Base-by-base conservation (phyloP, 2,888 invertebrate genomes). In the Tetragonula carbonaria region DNA sequence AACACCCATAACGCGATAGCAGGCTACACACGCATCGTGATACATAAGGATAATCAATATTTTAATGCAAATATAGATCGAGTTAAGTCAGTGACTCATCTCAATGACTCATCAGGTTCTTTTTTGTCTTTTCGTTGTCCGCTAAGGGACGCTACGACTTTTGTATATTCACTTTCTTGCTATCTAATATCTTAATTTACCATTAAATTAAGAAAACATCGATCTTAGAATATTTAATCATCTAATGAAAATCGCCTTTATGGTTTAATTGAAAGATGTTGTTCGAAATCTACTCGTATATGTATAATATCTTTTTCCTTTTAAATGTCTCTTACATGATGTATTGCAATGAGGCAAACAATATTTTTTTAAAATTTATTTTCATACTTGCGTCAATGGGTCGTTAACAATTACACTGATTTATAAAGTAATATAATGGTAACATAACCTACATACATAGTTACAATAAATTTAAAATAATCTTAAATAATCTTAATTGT, bases 51-150 rank as follows among this genome's bases (percentile, higher is more conserved):
- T 75, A 72, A 71, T 63, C 73, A 74, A 90, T 90, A 90, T 87
- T 90, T 84, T 86, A 89, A 92, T 91, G 85, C 79, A 84, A 90
- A 88, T 91, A 88, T 89, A 86, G 86, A 77, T 62, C 82, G 84
- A 80, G 65, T 72, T 89, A 23, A 4, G n/a, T 57, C 88, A 79
- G 74, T 75, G 87, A 85, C 86, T 84, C 80, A 79, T 84, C 81
- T 59, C 66, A 79, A 79, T 90, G 91, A 91, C 86, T 91, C 91
- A 88, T 78, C 87, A 75, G 62, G 62, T 75, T 84, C 78, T 85
- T 85, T 86, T 87, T 80, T 80, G 78, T 74, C 71, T 82, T 74
- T 55, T 77, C 86, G 67, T 74, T 86, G 88, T 80, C 86, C 90
- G 70, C 85, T 50, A 80, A 68, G 68, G 78, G 85, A 82, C 85